phyloP scores from a whole-genome alignment of 2,797 vertebrate genomes.

The Cryptoblepharus egeriae region DNA sequence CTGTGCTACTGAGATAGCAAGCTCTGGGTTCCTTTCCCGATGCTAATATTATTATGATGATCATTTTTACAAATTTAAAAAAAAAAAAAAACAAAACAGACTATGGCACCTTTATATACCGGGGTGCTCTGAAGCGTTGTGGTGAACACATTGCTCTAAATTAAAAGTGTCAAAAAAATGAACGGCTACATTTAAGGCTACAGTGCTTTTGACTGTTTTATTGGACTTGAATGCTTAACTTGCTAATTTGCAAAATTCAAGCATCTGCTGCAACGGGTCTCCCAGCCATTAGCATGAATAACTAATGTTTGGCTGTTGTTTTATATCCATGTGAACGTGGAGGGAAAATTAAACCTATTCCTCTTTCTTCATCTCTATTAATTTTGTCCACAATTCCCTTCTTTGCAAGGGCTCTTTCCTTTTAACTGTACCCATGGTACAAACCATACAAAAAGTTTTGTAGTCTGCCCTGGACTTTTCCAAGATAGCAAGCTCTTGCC shows the following conservation, averaged over 20 bases:
- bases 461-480: not conserved
- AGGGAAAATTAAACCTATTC: conserved; percentile 42
- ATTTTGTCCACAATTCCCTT: not conserved
- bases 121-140: conserved; percentile 37
- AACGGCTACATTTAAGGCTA: conserved; percentile 61
- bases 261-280: conserved; percentile 53
- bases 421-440: not conserved
- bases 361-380: conserved; percentile 19
- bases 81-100: not conserved
- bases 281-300: conserved; percentile 48
- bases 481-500: not conserved
- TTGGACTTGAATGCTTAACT: conserved; percentile 56
- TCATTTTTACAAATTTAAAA: not conserved
- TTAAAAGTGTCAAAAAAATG: conserved; percentile 68
- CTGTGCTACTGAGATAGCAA: conserved; percentile 37
- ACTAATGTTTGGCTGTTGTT: conserved; percentile 44
- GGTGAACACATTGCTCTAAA: conserved; percentile 64
- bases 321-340: conserved; percentile 23
- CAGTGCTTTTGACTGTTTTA: conserved; percentile 61
- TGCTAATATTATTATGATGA: conserved; percentile 44
- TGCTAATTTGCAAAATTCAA: conserved; percentile 65
- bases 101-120: conserved; percentile 9
- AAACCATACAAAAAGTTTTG: not conserved
- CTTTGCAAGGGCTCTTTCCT: not conserved
- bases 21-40: conserved; percentile 30